Base-by-base conservation (phyloP, 2,797 vertebrate genomes). In the Chelonia mydas region DNA sequence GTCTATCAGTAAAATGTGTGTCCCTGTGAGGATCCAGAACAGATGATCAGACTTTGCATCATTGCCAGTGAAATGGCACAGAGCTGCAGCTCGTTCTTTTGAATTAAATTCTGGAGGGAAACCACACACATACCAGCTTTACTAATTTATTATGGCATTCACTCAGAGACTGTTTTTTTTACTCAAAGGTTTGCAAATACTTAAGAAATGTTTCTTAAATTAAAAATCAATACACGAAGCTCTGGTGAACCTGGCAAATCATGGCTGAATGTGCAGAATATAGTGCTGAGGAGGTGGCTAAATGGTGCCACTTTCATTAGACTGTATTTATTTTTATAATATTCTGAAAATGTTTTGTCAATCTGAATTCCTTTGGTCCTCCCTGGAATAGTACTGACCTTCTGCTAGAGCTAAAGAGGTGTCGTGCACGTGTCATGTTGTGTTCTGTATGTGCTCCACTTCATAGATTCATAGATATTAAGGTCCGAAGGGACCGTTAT, bases 161-260 rank as follows among this genome's bases (percentile, higher is more conserved):
- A 16, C 81, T 89, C 79, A 88, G 90, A 87, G 84, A 90, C 95
- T 97, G 51, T 72, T 65, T 72, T 94, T 97, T 96, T 92, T 87
- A 95, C 91, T 97, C 83, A 86, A 96, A 97, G 89, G 74, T 94
- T 96, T 97, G 91, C 92, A 96, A 96, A 97, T 96, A 96, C 55
- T 94, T 82, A 94, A 86, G 81, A 95, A 94, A 96, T 82, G 96
- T 91, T 97, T 97, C 94, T 94, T 96, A 95, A 96, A 97, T 97
- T 96, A 98, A 98, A 98, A 98, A 97, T 96, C 96, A 97, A 97
- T 93, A 93, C 65, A 90, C 87, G 51, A 95, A 92, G 96, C 86
- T 61, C 19, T 53, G 55, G 94, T 91, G 86, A 10, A 61, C 55
- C 50, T 3, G 91, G 80, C 28, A 95, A 91, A 94, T 93, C 81